phyloP scores from a whole-genome alignment of 2,113 vertebrate species.

The Vanacampus margaritifer region DNA sequence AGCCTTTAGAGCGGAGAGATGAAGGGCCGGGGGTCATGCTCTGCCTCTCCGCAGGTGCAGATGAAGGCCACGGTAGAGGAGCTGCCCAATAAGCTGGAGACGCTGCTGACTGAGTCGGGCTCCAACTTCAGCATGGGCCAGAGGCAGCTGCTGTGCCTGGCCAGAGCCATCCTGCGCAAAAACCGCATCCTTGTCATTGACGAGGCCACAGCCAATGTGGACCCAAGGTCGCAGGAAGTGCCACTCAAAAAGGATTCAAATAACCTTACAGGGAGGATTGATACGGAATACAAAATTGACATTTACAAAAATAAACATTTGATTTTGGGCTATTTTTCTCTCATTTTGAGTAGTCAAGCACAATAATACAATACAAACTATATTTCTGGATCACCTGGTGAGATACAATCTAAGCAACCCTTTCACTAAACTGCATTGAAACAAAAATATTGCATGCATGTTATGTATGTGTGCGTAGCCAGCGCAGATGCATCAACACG shows the following conservation, averaged over 20 bases:
- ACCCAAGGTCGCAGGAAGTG: conserved; percentile 72
- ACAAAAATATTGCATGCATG: too few species aligned
- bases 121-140: conserved; percentile 98
- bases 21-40: conserved; percentile 58
- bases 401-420: too few species aligned
- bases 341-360: too few species aligned
- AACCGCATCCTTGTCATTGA: conserved; percentile 92
- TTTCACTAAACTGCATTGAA: too few species aligned
- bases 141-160: conserved; percentile 90
- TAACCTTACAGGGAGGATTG: background rate
- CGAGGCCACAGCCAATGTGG: conserved; percentile 95
- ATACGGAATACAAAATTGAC: too few species aligned
- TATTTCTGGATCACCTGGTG: too few species aligned
- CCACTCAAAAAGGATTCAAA: background rate
- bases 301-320: too few species aligned
- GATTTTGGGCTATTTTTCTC: too few species aligned
- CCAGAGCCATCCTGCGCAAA: conserved; percentile 89
- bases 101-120: conserved; percentile 87
- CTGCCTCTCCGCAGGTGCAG: conserved; percentile 82
- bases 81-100: conserved; percentile 87
- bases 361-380: too few species aligned
- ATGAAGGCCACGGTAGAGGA: conserved; percentile 89
- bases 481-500: too few species aligned
- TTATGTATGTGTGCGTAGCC: too few species aligned
- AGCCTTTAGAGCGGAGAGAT: conserved; percentile 67